phyloP scores from a whole-genome alignment of 2,113 vertebrate genomes.

The Ifrita kowaldi region DNA sequence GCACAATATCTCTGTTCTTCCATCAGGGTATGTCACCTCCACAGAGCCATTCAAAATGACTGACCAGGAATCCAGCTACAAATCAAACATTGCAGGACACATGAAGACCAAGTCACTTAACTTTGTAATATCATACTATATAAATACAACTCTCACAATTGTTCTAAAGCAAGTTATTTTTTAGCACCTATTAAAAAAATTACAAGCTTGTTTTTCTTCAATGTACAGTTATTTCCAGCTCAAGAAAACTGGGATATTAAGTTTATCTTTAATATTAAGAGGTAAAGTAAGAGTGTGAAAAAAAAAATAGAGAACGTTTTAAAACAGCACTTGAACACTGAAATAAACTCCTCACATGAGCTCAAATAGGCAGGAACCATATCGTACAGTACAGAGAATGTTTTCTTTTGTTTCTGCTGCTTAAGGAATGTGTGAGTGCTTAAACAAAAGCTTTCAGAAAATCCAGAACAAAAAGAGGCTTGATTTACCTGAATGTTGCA shows the following conservation, averaged over 20 bases:
- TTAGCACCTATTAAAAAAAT: background rate
- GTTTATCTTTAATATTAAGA: background rate
- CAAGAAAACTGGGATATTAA: background rate
- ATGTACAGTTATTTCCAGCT: background rate
- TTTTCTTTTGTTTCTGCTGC: background rate
- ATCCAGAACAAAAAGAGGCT: background rate
- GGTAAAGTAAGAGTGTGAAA: background rate
- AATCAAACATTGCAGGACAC: background rate
- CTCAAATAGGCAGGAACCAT: background rate
- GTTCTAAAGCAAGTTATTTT: background rate
- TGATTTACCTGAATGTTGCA: background rate
- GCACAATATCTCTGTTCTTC: constrained; percentile 91
- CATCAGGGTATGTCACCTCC: constrained; percentile 92
- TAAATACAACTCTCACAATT: background rate
- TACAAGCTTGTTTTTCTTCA: background rate
- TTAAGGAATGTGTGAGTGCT: background rate
- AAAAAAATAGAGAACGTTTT: background rate
- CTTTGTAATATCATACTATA: background rate
- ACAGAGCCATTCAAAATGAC: constrained; percentile 98
- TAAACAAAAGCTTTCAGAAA: background rate
- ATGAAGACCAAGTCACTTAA: background rate
- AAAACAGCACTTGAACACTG: background rate
- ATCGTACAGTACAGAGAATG: background rate
- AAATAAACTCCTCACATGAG: background rate
- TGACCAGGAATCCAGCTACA: constrained; percentile 97